Evolutionary conservation across 2,113 vertebrate genomes (phyloP), one percentile per base, ranked within the genome.

Genomic region (Leucoraja erinaceus): DNA sequence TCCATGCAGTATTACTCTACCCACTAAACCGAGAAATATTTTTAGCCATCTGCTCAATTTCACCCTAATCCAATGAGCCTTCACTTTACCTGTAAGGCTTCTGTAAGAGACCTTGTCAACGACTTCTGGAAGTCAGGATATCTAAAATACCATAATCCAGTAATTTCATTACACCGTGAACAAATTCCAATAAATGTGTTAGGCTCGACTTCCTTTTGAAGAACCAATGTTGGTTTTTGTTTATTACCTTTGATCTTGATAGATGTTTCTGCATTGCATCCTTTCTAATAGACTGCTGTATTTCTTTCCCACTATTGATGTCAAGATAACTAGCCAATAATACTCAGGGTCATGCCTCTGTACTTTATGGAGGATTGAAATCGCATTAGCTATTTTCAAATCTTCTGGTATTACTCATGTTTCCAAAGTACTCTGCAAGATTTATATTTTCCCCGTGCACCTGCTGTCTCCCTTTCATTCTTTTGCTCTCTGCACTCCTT

Each of bases 201-300:
- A 91, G 68, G 66, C 90, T 91, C 18, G 68, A 72, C 90, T 72
- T 91, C 9, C 90, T 54, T 91, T 91, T 72, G 66, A 91, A 72
- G 90, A 91, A 91, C 66, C 68, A 72, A 54, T 91, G 90, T 91
- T 91, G 90, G 33, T 68, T 91, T 72, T 91, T 91, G 90, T 91
- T 91, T 91, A 91, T 91, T 91, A 91, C 38, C 33, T 91, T 91
- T 72, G 90, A 91, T 91, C 90, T 72, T 91, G 90, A 91, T 72
- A 91, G 66, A 91, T 91, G 90, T 91, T 91, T 20, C 90, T 72
- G 90, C 70, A 91, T 72, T 91, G 90, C 38, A 25, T 91, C 66
- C 90, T 54, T 72, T 72, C 72, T 72, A 91, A 91, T 72, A 74
- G 68, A 47, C 90, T 22, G 4, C 66, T 70, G 33, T 72, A 91